Base-by-base conservation (phyloP, 1,140 invertebrate species). In the Bombus vancouverensis region DNA sequence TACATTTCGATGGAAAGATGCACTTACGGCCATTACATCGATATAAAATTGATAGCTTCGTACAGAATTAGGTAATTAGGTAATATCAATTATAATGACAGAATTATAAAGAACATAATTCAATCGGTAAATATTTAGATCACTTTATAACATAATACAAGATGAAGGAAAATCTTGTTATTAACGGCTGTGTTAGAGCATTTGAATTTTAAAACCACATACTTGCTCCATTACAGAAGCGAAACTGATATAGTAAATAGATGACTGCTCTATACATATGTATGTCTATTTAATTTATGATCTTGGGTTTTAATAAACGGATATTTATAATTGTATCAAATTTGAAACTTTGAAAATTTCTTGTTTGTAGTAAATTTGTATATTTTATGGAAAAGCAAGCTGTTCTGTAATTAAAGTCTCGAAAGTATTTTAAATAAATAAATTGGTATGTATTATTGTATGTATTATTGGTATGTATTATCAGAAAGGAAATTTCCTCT, bases 1-100 rank as follows among this genome's bases (percentile, higher is more conserved):
- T 8, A 94, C 87, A 91, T 93, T 94, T 75, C 86, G 91, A 77
- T 94, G 65, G 71, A 94, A 93, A 32, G 88, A 88, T 18, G 85
- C 73, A 53, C 81, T 91, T 34, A 88, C 15, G 28, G 89, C 59
- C 91, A 84, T 86, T 87, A 53, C 44, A 59, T 83, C 22, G 10
- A 70, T 25, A 53, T 12, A 39, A 37, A 22, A 59, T 57, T 57
- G 44, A 65, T 25, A 42, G 39, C 34, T 53, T 22, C 47, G 10
- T 68, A 78, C 15, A 18, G 25, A 76, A 72, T 37, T 44, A 62
- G 6, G 0, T 66, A 66, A 32, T 66, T 34, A 66, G 10, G 2
- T 62, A 65, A 44, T 37, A 3, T 66, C 34, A 86, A 73, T 22
- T 53, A 6, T 44, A 62, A 28, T 74, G 39, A 28, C 1, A 68